Evolutionary conservation across 2,888 invertebrate genomes (phyloP), one percentile per base, ranked within the genome.

Genomic region (Agrochola litura): DNA sequence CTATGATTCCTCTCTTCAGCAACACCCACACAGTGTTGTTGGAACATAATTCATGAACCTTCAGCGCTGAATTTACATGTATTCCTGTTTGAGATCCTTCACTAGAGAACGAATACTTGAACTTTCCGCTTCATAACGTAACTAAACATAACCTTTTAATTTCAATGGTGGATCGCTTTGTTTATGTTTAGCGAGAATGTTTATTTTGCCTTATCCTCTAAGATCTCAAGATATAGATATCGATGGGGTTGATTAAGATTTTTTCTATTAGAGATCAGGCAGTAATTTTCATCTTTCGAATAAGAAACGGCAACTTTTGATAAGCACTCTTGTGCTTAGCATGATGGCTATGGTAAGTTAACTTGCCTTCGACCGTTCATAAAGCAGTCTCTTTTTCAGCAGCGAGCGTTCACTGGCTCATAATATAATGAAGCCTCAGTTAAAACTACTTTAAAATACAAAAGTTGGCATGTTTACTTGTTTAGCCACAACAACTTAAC

Each of bases 11-110:
- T 37, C n/a, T 46, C 22, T 22, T 41, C 56, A 22, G 54, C 3
- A 41, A 49, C 68, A 63, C 85, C 75, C 69, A 84, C 81, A 10
- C 69, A 30, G 58, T 82, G 6, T 72, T 71, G 52, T 72, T 56
- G 46, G 25, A 75, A 41, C 56, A 82, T 82, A 49, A 69, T 82
- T 85, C 37, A 68, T 22, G 60, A 52, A 76, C 43, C 60, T 60
- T 60, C 61, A 63, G 43, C 22, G 14, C 63, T 46, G 8, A 14
- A 63, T 81, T 71, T 76, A 54, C 58, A 81, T 79, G 30, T 41
- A 54, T 73, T 61, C 30, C 43, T 60, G 74, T 52, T 64, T 52
- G 6, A 56, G 25, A 81, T 71, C 61, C 66, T 75, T 60, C 58
- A 25, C 25, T 46, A 14, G 2, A 71, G 58, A 16, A 37, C 10